Percentiles rank a stretch among this genome's conserved stretches.
These are phyloP conservation scores for Antheraea mylitta DNA, from an alignment of 1,140 invertebrate species.

Conservation along the genomic window DNA sequence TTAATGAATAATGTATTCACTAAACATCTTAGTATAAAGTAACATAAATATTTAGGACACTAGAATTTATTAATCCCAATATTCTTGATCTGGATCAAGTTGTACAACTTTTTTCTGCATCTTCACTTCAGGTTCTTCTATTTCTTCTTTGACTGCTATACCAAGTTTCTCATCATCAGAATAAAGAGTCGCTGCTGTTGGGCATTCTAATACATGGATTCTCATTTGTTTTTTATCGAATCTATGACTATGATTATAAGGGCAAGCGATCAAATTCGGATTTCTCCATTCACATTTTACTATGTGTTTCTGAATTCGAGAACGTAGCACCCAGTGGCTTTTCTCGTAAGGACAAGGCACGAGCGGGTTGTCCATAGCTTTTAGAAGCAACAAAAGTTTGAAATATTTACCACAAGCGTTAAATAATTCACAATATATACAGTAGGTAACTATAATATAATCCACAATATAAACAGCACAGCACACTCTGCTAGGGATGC, in stretches of 20 bases:
- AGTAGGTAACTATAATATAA: too few species aligned
- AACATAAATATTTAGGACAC: too few species aligned
- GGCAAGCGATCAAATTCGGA: constrained; percentile 54
- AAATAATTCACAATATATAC: too few species aligned
- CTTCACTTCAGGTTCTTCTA: neutral
- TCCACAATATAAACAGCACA: too few species aligned
- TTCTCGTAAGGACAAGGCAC: constrained; percentile 75
- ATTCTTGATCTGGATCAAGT: constrained; percentile 15
- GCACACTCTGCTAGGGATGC: too few species aligned
- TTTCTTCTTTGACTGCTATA: neutral
- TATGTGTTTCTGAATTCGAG: constrained; percentile 62
- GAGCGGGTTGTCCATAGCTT: constrained; percentile 42
- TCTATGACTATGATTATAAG: constrained; percentile 74
- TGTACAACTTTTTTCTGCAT: neutral
- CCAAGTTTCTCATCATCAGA: neutral
- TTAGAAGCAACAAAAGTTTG: neutral
- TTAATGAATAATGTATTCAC: too few species aligned
- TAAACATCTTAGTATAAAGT: too few species aligned
- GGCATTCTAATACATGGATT: constrained; percentile 1
- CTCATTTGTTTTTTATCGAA: constrained; percentile 19
- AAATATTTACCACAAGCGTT: too few species aligned
- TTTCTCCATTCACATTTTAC: constrained; percentile 62
- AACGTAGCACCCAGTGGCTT: constrained; percentile 52
- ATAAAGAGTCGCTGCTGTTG: neutral
- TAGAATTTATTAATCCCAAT: constrained; percentile 16